Evolutionary conservation across 2,113 vertebrate genomes (phyloP).

Genomic region (Malurus cyaneus): DNA sequence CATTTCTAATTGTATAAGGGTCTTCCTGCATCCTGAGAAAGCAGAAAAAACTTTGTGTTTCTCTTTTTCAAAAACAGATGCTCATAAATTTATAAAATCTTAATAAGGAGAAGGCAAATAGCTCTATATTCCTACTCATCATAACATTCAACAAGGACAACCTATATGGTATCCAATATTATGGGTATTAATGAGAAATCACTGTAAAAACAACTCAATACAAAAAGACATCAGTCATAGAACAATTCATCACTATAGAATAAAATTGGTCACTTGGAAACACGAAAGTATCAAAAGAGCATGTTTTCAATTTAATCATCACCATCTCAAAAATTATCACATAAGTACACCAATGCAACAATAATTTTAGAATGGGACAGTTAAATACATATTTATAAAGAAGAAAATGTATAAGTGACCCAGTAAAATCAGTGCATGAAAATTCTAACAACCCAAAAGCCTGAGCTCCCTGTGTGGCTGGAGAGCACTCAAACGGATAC

Average conservation of each 20-base stretch:
- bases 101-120: not conserved
- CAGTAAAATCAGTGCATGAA: not conserved
- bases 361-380: not conserved
- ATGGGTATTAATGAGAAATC: not conserved
- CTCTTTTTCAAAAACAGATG: not conserved
- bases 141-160: not conserved
- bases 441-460: not conserved
- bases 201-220: not conserved
- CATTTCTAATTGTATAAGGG: not conserved
- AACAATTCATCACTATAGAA: not conserved
- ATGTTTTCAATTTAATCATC: not conserved
- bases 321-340: not conserved
- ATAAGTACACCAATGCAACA: not conserved
- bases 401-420: not conserved
- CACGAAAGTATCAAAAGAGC: not conserved
- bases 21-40: not conserved
- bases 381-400: not conserved
- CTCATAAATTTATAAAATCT: not conserved
- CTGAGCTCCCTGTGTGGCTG: not conserved
- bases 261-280: not conserved
- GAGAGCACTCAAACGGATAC: not conserved
- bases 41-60: accelerated
- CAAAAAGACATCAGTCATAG: not conserved
- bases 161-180: not conserved
- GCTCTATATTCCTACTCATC: not conserved